These are phyloP conservation scores for Gambelia wislizenii DNA, from an alignment of 2,797 vertebrate species.

Conservation along the genomic window DNA sequence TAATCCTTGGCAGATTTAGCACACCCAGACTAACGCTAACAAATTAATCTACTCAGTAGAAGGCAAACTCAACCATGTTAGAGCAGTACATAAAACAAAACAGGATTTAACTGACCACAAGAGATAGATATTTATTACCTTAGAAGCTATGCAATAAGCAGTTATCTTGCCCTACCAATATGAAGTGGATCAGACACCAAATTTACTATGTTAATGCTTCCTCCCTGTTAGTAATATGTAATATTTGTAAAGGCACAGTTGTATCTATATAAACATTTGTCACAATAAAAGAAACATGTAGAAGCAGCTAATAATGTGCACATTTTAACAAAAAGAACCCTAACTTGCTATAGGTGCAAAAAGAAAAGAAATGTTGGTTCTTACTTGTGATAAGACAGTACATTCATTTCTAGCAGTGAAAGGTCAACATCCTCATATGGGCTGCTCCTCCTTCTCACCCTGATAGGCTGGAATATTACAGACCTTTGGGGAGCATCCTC, in stretches of 20 bases:
- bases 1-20: constrained; percentile 45
- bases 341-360: neutral
- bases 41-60: constrained; percentile 38
- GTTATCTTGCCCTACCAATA: neutral
- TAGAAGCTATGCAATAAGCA: neutral
- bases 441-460: too few relatives aligned
- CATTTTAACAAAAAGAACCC: neutral
- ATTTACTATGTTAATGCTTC: neutral
- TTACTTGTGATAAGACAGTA: too few relatives aligned
- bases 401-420: too few relatives aligned
- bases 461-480: too few relatives aligned
- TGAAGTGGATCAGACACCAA: neutral
- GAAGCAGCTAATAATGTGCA: neutral
- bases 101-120: constrained; percentile 1
- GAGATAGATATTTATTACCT: neutral
- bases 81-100: constrained; percentile 7
- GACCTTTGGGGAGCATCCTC: too few relatives aligned
- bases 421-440: too few relatives aligned
- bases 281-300: neutral
- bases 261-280: neutral
- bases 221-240: neutral
- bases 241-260: neutral
- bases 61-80: constrained; percentile 11
- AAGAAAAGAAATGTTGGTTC: too few relatives aligned
- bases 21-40: constrained; percentile 20